phyloP scores from a whole-genome alignment of 2,888 invertebrate genomes.

The Ennomos erosarius region DNA sequence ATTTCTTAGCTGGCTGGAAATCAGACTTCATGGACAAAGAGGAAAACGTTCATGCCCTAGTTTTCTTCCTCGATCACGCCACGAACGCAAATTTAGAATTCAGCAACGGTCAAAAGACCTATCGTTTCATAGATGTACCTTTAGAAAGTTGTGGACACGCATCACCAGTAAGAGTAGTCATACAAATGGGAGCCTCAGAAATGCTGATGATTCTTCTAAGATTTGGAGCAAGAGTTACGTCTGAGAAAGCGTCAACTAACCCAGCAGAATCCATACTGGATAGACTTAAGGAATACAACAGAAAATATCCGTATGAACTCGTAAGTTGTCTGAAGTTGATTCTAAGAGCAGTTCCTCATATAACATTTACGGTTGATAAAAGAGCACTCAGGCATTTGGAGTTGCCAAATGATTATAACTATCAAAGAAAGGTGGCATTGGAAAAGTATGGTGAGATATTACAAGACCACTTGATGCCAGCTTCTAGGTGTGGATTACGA shows the following conservation, averaged over 20 bases:
- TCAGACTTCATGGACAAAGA: constrained; percentile 92
- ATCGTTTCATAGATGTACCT: constrained; percentile 91
- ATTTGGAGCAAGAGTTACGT: constrained; percentile 87
- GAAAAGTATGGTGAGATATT: constrained; percentile 81
- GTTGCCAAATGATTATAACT: constrained; percentile 75
- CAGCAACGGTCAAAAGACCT: constrained; percentile 59
- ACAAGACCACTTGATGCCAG: constrained; percentile 85
- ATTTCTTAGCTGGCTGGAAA: constrained; percentile 94
- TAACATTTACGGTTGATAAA: constrained; percentile 79
- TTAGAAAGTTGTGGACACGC: constrained; percentile 92
- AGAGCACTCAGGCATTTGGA: constrained; percentile 60
- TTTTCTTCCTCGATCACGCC: constrained; percentile 92
- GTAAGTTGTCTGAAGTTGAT: constrained; percentile 89
- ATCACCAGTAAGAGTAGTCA: constrained; percentile 89
- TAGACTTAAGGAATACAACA: constrained; percentile 86
- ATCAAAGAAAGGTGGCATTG: constrained; percentile 69
- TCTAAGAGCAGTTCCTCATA: constrained; percentile 86
- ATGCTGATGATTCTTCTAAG: constrained; percentile 90
- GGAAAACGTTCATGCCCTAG: constrained; percentile 91
- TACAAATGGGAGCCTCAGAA: constrained; percentile 91
- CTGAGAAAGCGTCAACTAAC: constrained; percentile 85
- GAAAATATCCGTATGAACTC: constrained; percentile 88
- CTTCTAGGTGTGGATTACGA: constrained; percentile 84
- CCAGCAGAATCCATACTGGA: constrained; percentile 88
- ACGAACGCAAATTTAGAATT: constrained; percentile 87